Evolutionary conservation across 2,797 vertebrate species (phyloP), one percentile per base, ranked within the genome.

Genomic region (Crocidura indochinensis): DNA sequence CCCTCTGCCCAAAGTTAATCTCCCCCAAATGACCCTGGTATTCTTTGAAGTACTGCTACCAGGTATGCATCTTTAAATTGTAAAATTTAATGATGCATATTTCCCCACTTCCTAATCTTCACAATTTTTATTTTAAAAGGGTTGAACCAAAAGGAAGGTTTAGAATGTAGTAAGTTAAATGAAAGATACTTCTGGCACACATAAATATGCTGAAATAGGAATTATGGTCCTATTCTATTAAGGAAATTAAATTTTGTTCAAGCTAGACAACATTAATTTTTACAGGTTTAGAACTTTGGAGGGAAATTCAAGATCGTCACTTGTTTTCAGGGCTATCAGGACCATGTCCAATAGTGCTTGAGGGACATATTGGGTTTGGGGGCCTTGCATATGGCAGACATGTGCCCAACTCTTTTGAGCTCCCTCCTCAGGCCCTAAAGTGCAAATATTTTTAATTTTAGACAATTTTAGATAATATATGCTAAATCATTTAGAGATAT

Each of bases 181-280:
- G 8, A 83, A 94, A 22, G 22, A 68, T 1, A n/a, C 81, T 84
- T 84, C 77, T 90, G 49, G 60, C 27, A 82, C 27, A 77, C 51
- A 49, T 88, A 72, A 90, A 51, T 85, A 86, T 47, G 31, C 17
- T 53, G 10, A 53, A 17, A 53, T 12, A 53, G 12, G 51, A 17
- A 53, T 12, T 53, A 17, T 14, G 51, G 51, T 53, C 17, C 51
- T 53, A 75, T 76, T 8, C 26, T 75, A 88, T 79, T 49, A 79
- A 78, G 46, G 46, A 67, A 72, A 75, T 93, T 82, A 64, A 91
- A 62, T 88, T 83, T 89, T 75, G 3, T 92, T 82, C 15, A 85
- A 88, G 20, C 76, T 49, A 15, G 72, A 3, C 69, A 31, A 82
- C 46, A 17, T 44, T 76, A 68, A 49, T 87, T 93, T 85, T 46